phyloP scores from a whole-genome alignment of 2,888 invertebrate species.

The Anagyrus pseudococci region DNA sequence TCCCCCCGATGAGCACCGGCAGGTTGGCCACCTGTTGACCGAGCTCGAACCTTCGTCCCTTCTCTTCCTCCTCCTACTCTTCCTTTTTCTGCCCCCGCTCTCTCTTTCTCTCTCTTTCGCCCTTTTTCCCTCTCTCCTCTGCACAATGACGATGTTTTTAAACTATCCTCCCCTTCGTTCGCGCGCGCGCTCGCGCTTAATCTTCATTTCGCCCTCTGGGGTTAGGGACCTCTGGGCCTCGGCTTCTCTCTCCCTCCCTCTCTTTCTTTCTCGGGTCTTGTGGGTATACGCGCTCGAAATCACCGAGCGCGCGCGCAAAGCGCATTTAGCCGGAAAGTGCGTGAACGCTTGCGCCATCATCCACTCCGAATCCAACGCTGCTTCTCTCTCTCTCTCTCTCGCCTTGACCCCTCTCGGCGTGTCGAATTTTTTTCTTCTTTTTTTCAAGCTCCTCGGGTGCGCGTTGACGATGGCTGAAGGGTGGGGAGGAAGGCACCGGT shows the following conservation, averaged over 20 bases:
- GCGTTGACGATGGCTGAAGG: no score
- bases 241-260: constrained; percentile 12
- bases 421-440: constrained; percentile 21
- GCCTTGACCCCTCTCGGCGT: constrained; percentile 21
- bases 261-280: constrained; percentile 24
- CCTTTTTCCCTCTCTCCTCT: background rate
- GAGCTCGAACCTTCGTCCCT: constrained; percentile 57
- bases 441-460: no score
- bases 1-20: constrained; percentile 47
- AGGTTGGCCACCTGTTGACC: constrained; percentile 63
- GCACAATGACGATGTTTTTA: constrained; percentile 50
- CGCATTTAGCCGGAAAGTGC: constrained; percentile 13
- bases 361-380: constrained; percentile 3
- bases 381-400: background rate
- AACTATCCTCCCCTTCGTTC: constrained; percentile 49
- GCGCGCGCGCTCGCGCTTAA: constrained; percentile 43
- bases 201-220: constrained; percentile 54
- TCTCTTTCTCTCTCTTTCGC: background rate
- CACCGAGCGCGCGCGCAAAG: constrained; percentile 11
- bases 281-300: constrained; percentile 15
- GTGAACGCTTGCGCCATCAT: constrained; percentile 18
- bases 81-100: background rate
- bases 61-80: constrained; percentile 31
- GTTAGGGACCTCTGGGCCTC: constrained; percentile 56
- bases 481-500: no score